Percentiles rank a stretch among this genome's conserved stretches.
Conservation (phyloP, 2,888 invertebrate species). For the Tenthredo scrophulariae region DNA sequence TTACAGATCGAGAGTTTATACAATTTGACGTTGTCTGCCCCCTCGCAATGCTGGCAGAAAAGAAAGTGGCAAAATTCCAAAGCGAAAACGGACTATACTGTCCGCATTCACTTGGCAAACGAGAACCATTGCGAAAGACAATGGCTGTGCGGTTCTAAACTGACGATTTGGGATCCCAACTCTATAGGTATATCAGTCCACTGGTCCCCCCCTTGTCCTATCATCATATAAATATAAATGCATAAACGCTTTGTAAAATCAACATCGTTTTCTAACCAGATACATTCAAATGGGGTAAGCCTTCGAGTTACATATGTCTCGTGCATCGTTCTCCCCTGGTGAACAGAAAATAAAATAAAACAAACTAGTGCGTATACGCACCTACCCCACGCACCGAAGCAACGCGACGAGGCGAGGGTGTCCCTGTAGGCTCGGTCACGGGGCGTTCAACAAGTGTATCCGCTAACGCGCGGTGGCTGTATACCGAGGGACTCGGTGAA, state of each 20-base stretch:
- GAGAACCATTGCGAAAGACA: slow-evolving; percentile 36
- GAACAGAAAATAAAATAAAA: slow-evolving; percentile 38
- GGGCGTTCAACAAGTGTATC: slow-evolving; percentile 77
- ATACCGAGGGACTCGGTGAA: not conserved
- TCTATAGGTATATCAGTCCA: not conserved
- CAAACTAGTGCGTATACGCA: slow-evolving; percentile 15
- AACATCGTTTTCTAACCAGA: not conserved
- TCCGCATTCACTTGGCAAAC: slow-evolving; percentile 27
- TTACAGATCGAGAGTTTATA: slow-evolving; percentile 9
- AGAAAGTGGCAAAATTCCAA: slow-evolving; percentile 43
- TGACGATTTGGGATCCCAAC: slow-evolving; percentile 4
- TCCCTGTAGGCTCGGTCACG: slow-evolving; percentile 49
- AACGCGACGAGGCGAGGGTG: slow-evolving; percentile 39
- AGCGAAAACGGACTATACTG: slow-evolving; percentile 25
- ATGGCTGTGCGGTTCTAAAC: slow-evolving; percentile 1
- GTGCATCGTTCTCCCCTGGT: slow-evolving; percentile 10
- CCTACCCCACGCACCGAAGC: slow-evolving; percentile 37
- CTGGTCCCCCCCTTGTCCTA: not conserved
- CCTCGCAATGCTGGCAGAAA: slow-evolving; percentile 5
- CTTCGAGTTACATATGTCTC: not conserved
- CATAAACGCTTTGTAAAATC: not conserved
- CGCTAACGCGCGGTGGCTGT: slow-evolving; percentile 58
- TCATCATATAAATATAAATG: not conserved
- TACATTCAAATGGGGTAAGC: not conserved
- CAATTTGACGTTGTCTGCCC: not conserved